A percentile compares a stretch with the other conserved stretches of the same genome.
Evolutionary conservation across 1,140 invertebrate species (phyloP).

Genomic region (Anthonomus grandis): DNA sequence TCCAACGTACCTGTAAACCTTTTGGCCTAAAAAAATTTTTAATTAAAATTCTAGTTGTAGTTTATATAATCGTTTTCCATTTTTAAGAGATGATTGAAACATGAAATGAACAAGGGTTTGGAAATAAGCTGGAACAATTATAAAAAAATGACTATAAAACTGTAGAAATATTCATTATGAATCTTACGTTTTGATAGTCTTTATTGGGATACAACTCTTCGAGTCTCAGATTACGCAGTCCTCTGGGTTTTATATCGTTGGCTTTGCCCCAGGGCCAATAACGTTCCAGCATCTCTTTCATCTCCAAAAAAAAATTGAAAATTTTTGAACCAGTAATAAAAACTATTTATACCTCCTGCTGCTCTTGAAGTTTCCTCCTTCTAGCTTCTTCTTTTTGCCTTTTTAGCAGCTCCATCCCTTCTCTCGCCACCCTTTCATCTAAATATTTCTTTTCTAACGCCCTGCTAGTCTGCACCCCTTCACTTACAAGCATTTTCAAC

Average conservation of each 20-base stretch:
- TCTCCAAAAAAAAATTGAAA: slow-evolving; percentile 37
- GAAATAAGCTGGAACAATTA: no score
- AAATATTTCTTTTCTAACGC: slow-evolving; percentile 27
- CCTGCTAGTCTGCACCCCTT: slow-evolving; percentile 18
- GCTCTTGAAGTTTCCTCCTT: slow-evolving; percentile 36
- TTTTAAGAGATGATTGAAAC: not conserved
- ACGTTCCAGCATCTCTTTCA: slow-evolving; percentile 49
- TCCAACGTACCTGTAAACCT: slow-evolving; percentile 36
- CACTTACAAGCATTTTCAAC: slow-evolving; percentile 25
- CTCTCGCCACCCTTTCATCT: slow-evolving; percentile 28
- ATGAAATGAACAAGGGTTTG: no score
- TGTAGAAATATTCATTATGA: not conserved
- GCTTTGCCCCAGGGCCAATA: slow-evolving; percentile 52
- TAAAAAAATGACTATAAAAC: not conserved
- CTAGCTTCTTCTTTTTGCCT: slow-evolving; percentile 35
- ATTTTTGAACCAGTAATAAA: not conserved
- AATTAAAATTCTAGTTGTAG: not conserved
- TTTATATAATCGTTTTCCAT: slow-evolving; percentile 3
- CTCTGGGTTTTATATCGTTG: slow-evolving; percentile 48
- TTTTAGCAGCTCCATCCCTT: slow-evolving; percentile 35
- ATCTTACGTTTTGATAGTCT: slow-evolving; percentile 44
- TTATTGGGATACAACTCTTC: slow-evolving; percentile 51
- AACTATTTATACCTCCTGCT: slow-evolving; percentile 32
- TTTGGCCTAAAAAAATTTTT: slow-evolving; percentile 36
- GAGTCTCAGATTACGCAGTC: slow-evolving; percentile 50